Evolutionary conservation across 2,888 invertebrate genomes (phyloP), one percentile per base, ranked within the genome.

Genomic region (Pollenia griseotomentosa): DNA sequence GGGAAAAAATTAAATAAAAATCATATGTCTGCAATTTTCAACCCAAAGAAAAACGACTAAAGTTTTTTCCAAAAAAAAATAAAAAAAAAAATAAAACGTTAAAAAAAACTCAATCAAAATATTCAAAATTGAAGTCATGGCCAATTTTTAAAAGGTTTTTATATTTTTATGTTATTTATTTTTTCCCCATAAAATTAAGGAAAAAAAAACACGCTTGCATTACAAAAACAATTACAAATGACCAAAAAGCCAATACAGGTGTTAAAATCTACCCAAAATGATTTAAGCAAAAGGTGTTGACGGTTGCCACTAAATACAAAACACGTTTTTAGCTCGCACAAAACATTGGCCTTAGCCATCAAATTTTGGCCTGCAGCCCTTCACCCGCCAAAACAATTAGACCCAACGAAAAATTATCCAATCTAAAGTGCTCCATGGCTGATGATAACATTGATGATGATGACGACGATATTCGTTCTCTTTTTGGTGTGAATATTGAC

Each of bases 111-210:
- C 19, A 71, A 73, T 66, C 59, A 73, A 70, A 79, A 59, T 80
- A 19, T 79, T 74, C 59, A 53, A 85, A 87, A 70, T 87, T 87
- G 82, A 82, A 88, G 88, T 87, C 88, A 88, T 77, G 88, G 88
- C 77, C 88, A 88, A 88, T 88, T 87, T 87, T 53, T 77, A 73
- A 68, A 61, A 74, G 42, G 10, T 9, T 75, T 61, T 48, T 53
- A 44, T n/a, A 9, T 33, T 63, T 48, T 80, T n/a, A 23, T 4
- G 42, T 71, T 55, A 8, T 51, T 59, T 63, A 70, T 75, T 48
- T 42, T 51, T 70, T 71, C 70, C 48, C 44, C 65, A 53, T 77
- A 46, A 77, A 78, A 71, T 71, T 53, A 51, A 74, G 63, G 23
- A 83, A 86, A 33, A 33, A 33, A 5, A 48, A 71, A 65, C 57